Conservation (phyloP, 1,140 invertebrate species). For the Eriosoma lanigerum region DNA sequence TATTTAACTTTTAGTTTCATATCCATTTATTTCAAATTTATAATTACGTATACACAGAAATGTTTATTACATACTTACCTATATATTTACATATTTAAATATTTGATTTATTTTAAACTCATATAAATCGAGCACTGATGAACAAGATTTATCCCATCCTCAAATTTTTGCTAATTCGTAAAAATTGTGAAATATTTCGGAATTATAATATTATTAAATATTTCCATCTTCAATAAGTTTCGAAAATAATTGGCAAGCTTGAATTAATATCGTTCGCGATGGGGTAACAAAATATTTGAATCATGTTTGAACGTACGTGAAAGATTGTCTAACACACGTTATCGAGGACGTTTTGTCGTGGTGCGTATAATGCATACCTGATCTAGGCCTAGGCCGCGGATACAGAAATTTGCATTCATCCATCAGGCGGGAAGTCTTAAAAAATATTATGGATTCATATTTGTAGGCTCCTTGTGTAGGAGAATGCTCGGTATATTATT, state of each 20-base stretch:
- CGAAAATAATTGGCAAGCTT: neutral
- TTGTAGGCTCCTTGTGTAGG: constrained; percentile 23
- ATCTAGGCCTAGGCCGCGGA: constrained; percentile 12
- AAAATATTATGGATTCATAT: neutral
- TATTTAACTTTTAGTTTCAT: no score
- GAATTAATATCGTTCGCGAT: neutral
- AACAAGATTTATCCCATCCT: no score
- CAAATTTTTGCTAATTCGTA: no score
- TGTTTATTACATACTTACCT: no score
- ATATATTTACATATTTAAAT: no score
- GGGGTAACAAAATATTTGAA: neutral
- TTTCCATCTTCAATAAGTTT: no score
- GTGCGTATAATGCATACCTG: neutral
- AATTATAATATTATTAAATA: no score
- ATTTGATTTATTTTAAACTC: no score
- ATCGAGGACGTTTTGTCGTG: constrained; percentile 33
- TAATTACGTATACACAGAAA: no score
- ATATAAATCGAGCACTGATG: no score
- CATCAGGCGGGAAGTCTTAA: neutral
- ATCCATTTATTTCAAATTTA: no score
- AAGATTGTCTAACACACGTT: constrained; percentile 6
- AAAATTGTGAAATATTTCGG: no score
- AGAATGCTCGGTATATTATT: constrained; percentile 7
- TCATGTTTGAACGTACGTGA: constrained; percentile 17
- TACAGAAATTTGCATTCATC: constrained; percentile 10